Evolutionary conservation across 2,113 vertebrate species (phyloP).

Genomic region (Takifugu flavidus): DNA sequence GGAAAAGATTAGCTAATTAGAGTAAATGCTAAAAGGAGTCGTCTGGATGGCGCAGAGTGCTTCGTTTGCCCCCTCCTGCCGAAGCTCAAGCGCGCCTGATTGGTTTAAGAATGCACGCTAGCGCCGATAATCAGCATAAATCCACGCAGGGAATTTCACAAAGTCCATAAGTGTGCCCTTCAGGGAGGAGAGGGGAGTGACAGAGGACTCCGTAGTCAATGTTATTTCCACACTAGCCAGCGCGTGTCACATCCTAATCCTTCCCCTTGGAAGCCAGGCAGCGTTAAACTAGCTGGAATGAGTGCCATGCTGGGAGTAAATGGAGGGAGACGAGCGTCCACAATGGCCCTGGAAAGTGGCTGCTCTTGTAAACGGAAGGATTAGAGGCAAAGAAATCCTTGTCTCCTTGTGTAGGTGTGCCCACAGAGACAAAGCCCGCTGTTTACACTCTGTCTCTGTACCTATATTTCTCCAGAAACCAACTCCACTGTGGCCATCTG

Average conservation of each 20-base stretch:
- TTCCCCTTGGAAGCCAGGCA: constrained; percentile 67
- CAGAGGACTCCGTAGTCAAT: constrained; percentile 49
- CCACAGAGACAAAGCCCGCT: constrained; percentile 62
- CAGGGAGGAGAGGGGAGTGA: constrained; percentile 49
- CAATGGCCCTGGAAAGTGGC: constrained; percentile 68
- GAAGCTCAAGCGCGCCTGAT: constrained; percentile 44
- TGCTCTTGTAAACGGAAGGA: constrained; percentile 72
- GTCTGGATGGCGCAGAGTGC: constrained; percentile 28
- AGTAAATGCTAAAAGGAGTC: constrained; percentile 40
- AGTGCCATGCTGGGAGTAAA: constrained; percentile 70
- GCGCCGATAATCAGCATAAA: constrained; percentile 56
- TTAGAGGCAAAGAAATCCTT: constrained; percentile 65
- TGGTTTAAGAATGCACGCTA: constrained; percentile 48
- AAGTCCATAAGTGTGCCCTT: constrained; percentile 62
- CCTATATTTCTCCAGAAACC: constrained; percentile 22
- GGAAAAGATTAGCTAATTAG: constrained; percentile 20
- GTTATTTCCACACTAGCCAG: constrained; percentile 60
- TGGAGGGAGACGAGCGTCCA: constrained; percentile 70
- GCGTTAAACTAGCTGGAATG: constrained; percentile 73
- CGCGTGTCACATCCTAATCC: constrained; percentile 63
- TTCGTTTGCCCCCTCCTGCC: constrained; percentile 26
- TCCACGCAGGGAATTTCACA: constrained; percentile 49
- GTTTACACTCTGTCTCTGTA: constrained; percentile 45
- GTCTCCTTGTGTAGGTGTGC: constrained; percentile 58
- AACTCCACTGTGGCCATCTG: constrained; percentile 23